Base-by-base conservation (phyloP, 1,140 invertebrate species). In the Bombus polaris region DNA sequence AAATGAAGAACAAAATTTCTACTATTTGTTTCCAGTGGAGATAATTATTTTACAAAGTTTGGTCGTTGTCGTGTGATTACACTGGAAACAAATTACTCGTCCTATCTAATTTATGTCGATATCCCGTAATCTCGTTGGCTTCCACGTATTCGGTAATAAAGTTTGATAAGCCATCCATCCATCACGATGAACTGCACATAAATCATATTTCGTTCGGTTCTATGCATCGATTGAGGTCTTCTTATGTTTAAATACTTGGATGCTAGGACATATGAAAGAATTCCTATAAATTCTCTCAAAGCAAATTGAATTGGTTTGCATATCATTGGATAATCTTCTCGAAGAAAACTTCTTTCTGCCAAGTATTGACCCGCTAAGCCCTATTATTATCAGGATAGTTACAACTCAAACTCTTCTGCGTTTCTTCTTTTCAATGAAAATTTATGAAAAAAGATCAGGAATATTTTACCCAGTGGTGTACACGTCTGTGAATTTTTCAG, bases 81-180 rank as follows among this genome's bases (percentile, higher is more conserved):
- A 6, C 8, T 25, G 15, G 35, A 25, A 74, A 86, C 66, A 72
- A 47, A 86, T 77, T 42, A 42, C 62, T 53, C 66, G 42, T 82
- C 75, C 66, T 73, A 68, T 47, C 42, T 81, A 88, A 86, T 83
- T 83, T 71, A 53, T 12, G 18, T 77, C 42, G 79, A 65, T 44
- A 37, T 59, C 15, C 8, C 12, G n/a, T 42, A 53, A 83, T 65
- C 47, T 37, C 65, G 65, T 42, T 35, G 15, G 70, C 32, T 42
- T 22, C 5, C 44, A 44, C n/a, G n/a, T 59, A 71, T 62, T 73
- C 32, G 39, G 72, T 70, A 73, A 83, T 78, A 78, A 84, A 84
- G 68, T 78, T 78, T 73, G 81, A 84, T 75, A 59, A 83, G 68
- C 37, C 68, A 65, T 83, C 74, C 74, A 53, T 86, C 81, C 25